These are phyloP conservation scores for Ectobius pallidus DNA, from an alignment of 2,888 invertebrate genomes.

Conservation along the genomic window DNA sequence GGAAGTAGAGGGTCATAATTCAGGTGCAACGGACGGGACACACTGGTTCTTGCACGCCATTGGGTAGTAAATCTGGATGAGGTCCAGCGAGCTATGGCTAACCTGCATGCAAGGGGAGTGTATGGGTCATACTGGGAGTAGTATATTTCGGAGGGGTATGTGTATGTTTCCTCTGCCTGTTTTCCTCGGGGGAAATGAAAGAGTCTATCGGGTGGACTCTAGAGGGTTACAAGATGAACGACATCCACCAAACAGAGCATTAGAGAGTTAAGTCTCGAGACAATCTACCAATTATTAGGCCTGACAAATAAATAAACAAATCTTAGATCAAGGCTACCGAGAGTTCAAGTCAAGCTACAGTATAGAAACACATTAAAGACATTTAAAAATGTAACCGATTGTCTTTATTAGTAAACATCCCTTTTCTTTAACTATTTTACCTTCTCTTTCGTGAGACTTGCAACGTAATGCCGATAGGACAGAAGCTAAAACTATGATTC, in stretches of 20 bases:
- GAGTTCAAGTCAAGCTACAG: too few species aligned
- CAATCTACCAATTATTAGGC: too few species aligned
- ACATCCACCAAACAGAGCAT: not conserved
- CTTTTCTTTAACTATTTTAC: too few species aligned
- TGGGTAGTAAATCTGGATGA: conserved; percentile 19
- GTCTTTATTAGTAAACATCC: too few species aligned
- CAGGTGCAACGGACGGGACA: conserved; percentile 9
- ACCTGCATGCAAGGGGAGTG: conserved; percentile 16
- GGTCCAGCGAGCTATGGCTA: not conserved
- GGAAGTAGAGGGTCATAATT: conserved; percentile 13
- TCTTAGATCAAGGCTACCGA: too few species aligned
- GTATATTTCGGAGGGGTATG: not conserved
- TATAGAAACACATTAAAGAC: too few species aligned
- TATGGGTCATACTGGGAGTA: not conserved
- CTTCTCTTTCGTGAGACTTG: too few species aligned
- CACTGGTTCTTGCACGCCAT: conserved; percentile 20
- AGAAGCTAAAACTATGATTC: too few species aligned
- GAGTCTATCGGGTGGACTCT: conserved; percentile 6
- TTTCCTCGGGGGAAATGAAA: conserved; percentile 2
- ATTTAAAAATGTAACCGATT: too few species aligned
- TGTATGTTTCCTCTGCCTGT: not conserved
- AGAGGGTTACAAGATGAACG: conserved; percentile 19
- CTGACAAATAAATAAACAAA: too few species aligned
- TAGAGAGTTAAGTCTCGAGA: too few species aligned
- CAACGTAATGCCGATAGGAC: too few species aligned